phyloP scores from a whole-genome alignment of 2,113 vertebrate genomes.

The Phylloscopus trochilus region DNA sequence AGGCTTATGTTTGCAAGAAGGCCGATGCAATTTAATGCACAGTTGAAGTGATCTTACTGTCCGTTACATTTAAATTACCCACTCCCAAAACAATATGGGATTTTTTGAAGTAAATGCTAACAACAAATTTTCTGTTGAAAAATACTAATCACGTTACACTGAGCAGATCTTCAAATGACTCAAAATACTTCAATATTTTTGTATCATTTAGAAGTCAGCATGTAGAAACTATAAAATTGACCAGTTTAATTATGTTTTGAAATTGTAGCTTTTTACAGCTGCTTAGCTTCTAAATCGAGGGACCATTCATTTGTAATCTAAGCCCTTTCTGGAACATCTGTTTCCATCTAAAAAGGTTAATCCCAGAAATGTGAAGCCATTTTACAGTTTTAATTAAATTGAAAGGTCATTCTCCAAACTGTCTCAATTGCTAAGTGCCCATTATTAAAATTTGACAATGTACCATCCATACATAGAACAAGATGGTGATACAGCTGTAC shows the following conservation, averaged over 20 bases:
- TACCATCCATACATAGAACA: background rate
- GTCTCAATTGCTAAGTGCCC: constrained; percentile 28
- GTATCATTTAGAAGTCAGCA: constrained; percentile 22
- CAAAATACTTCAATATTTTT: constrained; percentile 17
- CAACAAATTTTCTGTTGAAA: background rate
- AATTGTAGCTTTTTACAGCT: constrained; percentile 15
- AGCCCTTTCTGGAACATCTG: constrained; percentile 22
- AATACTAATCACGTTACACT: background rate
- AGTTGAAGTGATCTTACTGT: background rate
- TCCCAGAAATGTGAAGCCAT: constrained; percentile 50
- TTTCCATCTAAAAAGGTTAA: constrained; percentile 50
- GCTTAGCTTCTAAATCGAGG: constrained; percentile 34
- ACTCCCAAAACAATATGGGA: background rate
- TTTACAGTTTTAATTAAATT: constrained; percentile 50
- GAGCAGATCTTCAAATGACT: background rate
- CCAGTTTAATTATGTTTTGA: constrained; percentile 12
- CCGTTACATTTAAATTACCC: background rate
- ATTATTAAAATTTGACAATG: constrained; percentile 4
- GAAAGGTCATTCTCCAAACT: constrained; percentile 40
- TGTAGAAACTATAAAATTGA: constrained; percentile 26
- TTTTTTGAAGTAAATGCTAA: background rate
- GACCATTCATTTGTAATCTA: constrained; percentile 4
- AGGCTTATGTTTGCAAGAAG: background rate
- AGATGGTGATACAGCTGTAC: background rate
- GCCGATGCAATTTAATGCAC: background rate